Percentiles rank a stretch among this genome's conserved stretches.
These are phyloP conservation scores for Galeopterus variegatus DNA, from an alignment of 2,113 vertebrate genomes.

Conservation along the genomic window DNA sequence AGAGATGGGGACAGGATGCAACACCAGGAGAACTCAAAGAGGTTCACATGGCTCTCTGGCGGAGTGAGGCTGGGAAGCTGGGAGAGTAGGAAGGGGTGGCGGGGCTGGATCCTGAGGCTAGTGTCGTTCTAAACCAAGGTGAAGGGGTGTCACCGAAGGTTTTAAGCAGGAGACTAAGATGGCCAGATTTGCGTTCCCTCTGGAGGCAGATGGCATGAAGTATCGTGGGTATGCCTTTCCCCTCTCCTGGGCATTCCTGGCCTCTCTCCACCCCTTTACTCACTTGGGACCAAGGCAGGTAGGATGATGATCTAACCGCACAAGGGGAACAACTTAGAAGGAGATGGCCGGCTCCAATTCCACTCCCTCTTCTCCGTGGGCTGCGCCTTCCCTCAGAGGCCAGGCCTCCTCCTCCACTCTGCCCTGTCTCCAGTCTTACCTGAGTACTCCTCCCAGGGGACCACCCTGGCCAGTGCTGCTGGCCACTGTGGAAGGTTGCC, in stretches of 20 bases:
- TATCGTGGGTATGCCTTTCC: background rate
- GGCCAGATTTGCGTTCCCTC: background rate
- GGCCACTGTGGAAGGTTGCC: background rate
- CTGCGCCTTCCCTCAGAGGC: no score
- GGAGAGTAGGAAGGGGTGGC: background rate
- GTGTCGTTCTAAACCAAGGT: background rate
- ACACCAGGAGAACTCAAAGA: background rate
- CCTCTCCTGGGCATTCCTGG: background rate
- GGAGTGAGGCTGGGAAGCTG: background rate
- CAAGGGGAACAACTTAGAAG: background rate
- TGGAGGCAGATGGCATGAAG: background rate
- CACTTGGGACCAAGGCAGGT: background rate
- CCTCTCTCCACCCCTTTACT: background rate
- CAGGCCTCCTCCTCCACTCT: background rate
- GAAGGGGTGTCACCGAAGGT: no score
- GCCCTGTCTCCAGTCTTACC: background rate
- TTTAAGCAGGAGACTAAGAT: background rate
- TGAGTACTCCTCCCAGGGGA: background rate
- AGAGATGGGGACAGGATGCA: background rate
- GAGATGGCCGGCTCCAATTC: accelerated
- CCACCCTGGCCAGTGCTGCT: background rate
- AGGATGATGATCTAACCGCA: background rate
- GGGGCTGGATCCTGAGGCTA: background rate
- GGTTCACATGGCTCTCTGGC: background rate
- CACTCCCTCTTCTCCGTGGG: background rate